Conservation (phyloP, 2,797 vertebrate species). For the Coccyzus lansbergi region DNA sequence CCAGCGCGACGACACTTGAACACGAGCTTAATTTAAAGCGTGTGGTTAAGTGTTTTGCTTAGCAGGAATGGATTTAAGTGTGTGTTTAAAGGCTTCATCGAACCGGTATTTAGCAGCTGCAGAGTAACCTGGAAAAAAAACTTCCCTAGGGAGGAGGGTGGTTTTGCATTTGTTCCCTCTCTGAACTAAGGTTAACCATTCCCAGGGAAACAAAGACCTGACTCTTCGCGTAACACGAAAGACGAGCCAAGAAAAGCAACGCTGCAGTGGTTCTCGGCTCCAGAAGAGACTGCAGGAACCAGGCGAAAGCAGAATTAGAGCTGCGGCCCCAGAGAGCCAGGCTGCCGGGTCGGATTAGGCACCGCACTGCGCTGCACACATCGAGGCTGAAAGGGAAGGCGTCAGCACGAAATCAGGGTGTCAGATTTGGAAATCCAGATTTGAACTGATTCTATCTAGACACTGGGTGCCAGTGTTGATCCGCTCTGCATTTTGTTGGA, state of each 20-base stretch:
- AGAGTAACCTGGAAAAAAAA: not conserved
- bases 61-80: not conserved
- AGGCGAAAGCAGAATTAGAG: not conserved
- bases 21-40: not conserved
- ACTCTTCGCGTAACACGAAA: not conserved
- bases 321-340: not conserved
- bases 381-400: not conserved
- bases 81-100: slow-evolving; percentile 2
- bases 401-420: not conserved
- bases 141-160: not conserved
- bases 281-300: not conserved
- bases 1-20: not conserved
- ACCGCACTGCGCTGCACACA: accelerated
- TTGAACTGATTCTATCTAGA: slow-evolving; percentile 21
- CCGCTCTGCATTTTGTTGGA: not conserved
- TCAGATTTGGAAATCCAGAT: not conserved
- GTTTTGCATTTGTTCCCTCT: not conserved
- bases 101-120: slow-evolving; percentile 36
- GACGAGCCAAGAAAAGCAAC: not conserved
- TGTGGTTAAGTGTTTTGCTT: slow-evolving; percentile 6
- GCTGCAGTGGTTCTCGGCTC: not conserved
- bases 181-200: not conserved
- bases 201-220: not conserved
- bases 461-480: slow-evolving; percentile 72
- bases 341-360: not conserved